Evolutionary conservation across 2,888 invertebrate species (phyloP), one percentile per base, ranked within the genome.

Genomic region (Vanessa cardui): DNA sequence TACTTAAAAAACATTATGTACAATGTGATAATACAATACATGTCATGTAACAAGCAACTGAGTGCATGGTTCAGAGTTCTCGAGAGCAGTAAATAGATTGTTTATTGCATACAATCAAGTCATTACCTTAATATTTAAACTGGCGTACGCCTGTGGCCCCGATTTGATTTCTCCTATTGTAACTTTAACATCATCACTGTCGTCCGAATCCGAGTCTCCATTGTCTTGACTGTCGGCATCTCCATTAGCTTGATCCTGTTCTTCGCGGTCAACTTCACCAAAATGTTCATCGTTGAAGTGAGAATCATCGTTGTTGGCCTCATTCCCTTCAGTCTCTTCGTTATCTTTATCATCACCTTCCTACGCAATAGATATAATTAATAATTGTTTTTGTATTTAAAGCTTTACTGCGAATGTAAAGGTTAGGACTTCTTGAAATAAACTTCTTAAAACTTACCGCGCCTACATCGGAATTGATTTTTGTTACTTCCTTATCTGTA

Each of bases 81-180:
- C 12, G 12, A 39, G 12, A 4, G 12, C 26, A 26, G 39, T 39
- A 39, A 39, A 12, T 12, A 9, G 12, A 39, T 39, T 39, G 0
- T 39, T 4, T 2, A 39, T 39, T 39, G 39, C 12, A 12, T 39
- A 39, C 12, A 39, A 12, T 39, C 9, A 39, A 39, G 8, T 18
- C 2, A 77, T 76, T 72, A 92, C 93, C 79, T 97, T 97, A 9
- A 97, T 96, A 80, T 96, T 97, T 59, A 96, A 85, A 76, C 94
- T 95, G 15, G 95, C 94, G 80, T 96, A 96, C 5, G 95, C 94
- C 56, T 95, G 94, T 0, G 96, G 94, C 0, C 95, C 95, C 0
- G 97, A 95, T 84, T 97, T 96, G 60, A 97, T 96, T 80, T 97
- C 98, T 3, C 98, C 98, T 78, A 99, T 98, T 0, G 98, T 98